phyloP scores from a whole-genome alignment of 2,113 vertebrate species.

The Planiliza haematocheilus region DNA sequence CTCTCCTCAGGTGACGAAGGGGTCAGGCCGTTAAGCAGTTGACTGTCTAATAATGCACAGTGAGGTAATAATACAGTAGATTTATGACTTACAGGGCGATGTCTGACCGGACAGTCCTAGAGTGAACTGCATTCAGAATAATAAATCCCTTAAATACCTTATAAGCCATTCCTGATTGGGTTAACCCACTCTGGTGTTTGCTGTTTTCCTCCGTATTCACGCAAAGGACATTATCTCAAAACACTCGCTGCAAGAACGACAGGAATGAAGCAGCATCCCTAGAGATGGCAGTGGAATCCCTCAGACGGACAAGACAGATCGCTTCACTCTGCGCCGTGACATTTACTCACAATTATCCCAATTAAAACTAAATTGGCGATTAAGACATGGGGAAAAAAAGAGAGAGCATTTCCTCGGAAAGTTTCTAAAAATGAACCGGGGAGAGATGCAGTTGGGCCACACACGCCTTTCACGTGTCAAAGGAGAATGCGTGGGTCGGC shows the following conservation, averaged over 20 bases:
- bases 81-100: slow-evolving; percentile 29
- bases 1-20: slow-evolving; percentile 30
- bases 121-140: slow-evolving; percentile 27
- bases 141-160: slow-evolving; percentile 39
- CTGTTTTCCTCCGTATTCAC: slow-evolving; percentile 11
- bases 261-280: slow-evolving; percentile 41
- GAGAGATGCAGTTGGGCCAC: background rate
- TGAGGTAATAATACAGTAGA: slow-evolving; percentile 14
- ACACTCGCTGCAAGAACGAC: background rate
- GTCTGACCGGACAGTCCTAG: slow-evolving; percentile 3
- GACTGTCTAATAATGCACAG: slow-evolving; percentile 31
- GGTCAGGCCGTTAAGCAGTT: slow-evolving; percentile 31
- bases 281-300: slow-evolving; percentile 54
- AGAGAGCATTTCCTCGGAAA: slow-evolving; percentile 43
- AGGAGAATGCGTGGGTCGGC: no score
- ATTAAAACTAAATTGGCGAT: slow-evolving; percentile 63
- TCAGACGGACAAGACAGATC: slow-evolving; percentile 41
- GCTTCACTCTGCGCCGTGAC: slow-evolving; percentile 1
- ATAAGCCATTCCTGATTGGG: slow-evolving; percentile 29
- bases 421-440: slow-evolving; percentile 1
- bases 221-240: no score
- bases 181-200: slow-evolving; percentile 12
- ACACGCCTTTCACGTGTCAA: no score
- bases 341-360: slow-evolving; percentile 62
- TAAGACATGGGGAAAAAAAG: slow-evolving; percentile 25